Evolutionary conservation across 1,140 invertebrate genomes (phyloP).

Genomic region (Lordiphosa collinella): DNA sequence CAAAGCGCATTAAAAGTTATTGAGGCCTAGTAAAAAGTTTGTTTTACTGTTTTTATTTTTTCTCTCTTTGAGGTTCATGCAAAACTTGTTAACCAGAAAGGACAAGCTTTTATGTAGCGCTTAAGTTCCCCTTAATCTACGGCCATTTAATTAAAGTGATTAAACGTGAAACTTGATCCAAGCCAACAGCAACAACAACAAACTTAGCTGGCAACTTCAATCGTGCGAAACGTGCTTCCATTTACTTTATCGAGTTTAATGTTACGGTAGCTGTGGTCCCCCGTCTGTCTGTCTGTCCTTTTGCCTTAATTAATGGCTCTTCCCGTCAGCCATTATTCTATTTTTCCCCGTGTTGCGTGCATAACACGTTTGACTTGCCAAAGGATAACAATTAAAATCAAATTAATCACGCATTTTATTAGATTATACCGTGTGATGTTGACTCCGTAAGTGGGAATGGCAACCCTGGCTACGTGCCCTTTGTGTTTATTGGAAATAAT

Average conservation of each 20-base stretch:
- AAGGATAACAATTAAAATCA: slow-evolving; percentile 77
- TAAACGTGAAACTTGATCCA: slow-evolving; percentile 33
- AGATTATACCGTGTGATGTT: slow-evolving; percentile 68
- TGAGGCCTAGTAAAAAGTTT: slow-evolving; percentile 42
- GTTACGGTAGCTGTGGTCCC: slow-evolving; percentile 10
- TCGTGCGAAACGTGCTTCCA: slow-evolving; percentile 58
- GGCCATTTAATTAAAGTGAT: slow-evolving; percentile 57
- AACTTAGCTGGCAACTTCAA: slow-evolving; percentile 19
- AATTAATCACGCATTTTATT: slow-evolving; percentile 78
- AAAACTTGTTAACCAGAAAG: slow-evolving; percentile 46
- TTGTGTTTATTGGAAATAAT: slow-evolving; percentile 13
- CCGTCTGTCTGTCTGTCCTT: slow-evolving; percentile 15
- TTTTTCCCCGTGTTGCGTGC: slow-evolving; percentile 37
- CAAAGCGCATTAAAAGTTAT: slow-evolving; percentile 60
- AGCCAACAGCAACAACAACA: slow-evolving; percentile 8
- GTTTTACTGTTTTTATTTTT: too few species aligned
- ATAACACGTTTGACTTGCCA: slow-evolving; percentile 67
- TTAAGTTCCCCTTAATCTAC: slow-evolving; percentile 41
- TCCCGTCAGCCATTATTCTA: slow-evolving; percentile 66
- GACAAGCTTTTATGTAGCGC: slow-evolving; percentile 17
- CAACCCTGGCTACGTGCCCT: slow-evolving; percentile 47
- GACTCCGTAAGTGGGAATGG: slow-evolving; percentile 23
- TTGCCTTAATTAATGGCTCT: slow-evolving; percentile 65
- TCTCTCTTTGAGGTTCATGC: slow-evolving; percentile 31
- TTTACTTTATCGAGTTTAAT: slow-evolving; percentile 34